A percentile compares a stretch with the other conserved stretches of the same genome.
phyloP scores from a whole-genome alignment of 2,797 vertebrate genomes.

The Esox masquinongy region DNA sequence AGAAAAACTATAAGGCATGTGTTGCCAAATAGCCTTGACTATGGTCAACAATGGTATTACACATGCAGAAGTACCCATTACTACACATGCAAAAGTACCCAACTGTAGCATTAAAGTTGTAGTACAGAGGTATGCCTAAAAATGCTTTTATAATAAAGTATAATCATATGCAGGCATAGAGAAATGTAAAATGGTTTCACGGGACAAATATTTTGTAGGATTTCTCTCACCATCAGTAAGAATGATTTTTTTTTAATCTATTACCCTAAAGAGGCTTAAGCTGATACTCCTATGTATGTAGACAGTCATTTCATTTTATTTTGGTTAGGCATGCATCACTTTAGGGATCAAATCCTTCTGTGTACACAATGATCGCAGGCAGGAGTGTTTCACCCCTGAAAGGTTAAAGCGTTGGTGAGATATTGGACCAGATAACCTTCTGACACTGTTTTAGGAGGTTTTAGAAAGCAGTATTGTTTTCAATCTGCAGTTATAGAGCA shows the following conservation, averaged over 20 bases:
- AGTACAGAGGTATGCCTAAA: too few relatives aligned
- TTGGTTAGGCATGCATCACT: background rate
- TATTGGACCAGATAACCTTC: slow-evolving; percentile 27
- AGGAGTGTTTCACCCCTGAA: background rate
- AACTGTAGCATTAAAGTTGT: too few relatives aligned
- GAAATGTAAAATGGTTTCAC: background rate
- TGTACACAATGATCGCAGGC: background rate
- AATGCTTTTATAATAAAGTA: too few relatives aligned
- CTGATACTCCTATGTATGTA: background rate
- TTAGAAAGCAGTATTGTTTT: slow-evolving; percentile 52
- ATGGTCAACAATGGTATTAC: too few relatives aligned
- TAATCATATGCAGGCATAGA: too few relatives aligned
- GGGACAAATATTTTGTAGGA: background rate
- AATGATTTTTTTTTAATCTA: background rate
- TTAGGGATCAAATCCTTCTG: background rate
- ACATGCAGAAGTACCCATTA: too few relatives aligned
- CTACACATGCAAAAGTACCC: too few relatives aligned
- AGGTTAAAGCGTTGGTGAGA: slow-evolving; percentile 18
- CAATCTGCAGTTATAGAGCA: slow-evolving; percentile 29
- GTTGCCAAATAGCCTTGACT: too few relatives aligned
- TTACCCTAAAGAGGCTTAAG: background rate
- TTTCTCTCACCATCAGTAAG: too few relatives aligned
- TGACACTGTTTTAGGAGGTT: slow-evolving; percentile 36
- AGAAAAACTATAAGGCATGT: too few relatives aligned
- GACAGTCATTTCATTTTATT: background rate